Base-by-base conservation (phyloP, 2,113 vertebrate genomes). In the Ictidomys tridecemlineatus region DNA sequence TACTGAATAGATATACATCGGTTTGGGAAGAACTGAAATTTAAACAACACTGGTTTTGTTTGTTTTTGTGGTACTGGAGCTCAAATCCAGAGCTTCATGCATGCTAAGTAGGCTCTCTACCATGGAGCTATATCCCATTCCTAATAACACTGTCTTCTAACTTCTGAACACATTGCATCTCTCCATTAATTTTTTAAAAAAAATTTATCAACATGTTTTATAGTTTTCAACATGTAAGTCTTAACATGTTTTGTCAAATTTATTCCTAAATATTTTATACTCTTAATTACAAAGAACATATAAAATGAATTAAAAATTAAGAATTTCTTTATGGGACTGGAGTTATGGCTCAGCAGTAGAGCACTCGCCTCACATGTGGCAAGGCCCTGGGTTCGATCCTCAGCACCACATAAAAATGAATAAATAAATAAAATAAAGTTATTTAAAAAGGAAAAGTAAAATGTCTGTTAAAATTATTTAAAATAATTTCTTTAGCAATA, bases 251-350 rank as follows among this genome's bases (percentile, higher is more conserved):
- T 93, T n/a, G 37, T 63, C 34, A 94, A 51, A 72, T 91, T 86
- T 89, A 65, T 61, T 32, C 30, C 16, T 37, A 70, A 92, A 58
- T 76, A 48, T 58, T 88, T 77, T 90, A 39, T 79, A 56, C 34
- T 88, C 92, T 78, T 65, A 26, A 65, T 87, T 96, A 13, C 79
- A 79, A 95, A 92, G 28, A 77, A 84, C n/a, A 48, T 48, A 39
- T 53, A 56, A 72, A 72, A 61, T 70, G 26, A 56, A 69, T 63
- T 90, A 85, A 82, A 96, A 93, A 76, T 82, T 39, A 96, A 93
- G 24, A 86, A 87, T 89, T 84, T 77, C 22, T 63, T 63, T 63
- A 63, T 9, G 45, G 45, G 45, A 9, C 45, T 45, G 45, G 45
- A 45, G 8, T 45, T 45, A 45, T 45, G 45, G 8, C 45, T 45